Base-by-base conservation (phyloP, 2,113 vertebrate species). In the Chrysochloris asiatica region DNA sequence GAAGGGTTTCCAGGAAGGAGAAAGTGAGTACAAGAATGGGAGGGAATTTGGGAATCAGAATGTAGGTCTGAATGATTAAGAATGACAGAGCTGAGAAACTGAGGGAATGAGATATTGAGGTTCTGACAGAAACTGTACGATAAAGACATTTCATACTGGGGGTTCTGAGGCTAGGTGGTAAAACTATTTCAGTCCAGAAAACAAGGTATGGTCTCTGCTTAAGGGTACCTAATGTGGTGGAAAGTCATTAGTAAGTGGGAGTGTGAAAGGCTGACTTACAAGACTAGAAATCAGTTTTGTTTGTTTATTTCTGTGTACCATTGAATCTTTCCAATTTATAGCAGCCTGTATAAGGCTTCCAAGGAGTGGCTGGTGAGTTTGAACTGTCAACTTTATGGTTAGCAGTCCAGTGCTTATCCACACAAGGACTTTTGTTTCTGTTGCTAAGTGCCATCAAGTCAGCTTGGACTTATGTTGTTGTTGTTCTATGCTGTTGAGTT, bases 121-220 rank as follows among this genome's bases (percentile, higher is more conserved):
- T 52, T n/a, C 72, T 0, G 0, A 24, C 9, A 28, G 41, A 67
- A 93, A 89, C 59, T 48, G 10, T 21, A 19, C 69, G 24, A n/a
- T 54, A 50, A 75, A 59, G 63, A 54, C 28, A 83, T 43, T 59
- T 83, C 56, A 89, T 26, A 65, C 5, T 72, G 28, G 36, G 9
- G 80, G 83, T 79, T 88, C 75, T 52, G 28, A 52, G 73, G 50
- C 36, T 56, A 73, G 45, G 22, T 41, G 52, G 13, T 33, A 45
- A 61, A 30, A 89, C 12, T 84, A 59, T 85, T 93, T 89, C 14
- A 83, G 76, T 63, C 77, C 38, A 95, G 72, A 83, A 77, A 86
- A 80, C 33, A 92, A 94, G 36, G n/a, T 81, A 33, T 47, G 13
- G 33, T 86, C 24, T 90, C 77, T 94, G 56, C n/a, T 8, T 82